Percentiles rank a stretch among this genome's conserved stretches.
Evolutionary conservation across 2,888 invertebrate species (phyloP).

Genomic region (Magallana nippona): DNA sequence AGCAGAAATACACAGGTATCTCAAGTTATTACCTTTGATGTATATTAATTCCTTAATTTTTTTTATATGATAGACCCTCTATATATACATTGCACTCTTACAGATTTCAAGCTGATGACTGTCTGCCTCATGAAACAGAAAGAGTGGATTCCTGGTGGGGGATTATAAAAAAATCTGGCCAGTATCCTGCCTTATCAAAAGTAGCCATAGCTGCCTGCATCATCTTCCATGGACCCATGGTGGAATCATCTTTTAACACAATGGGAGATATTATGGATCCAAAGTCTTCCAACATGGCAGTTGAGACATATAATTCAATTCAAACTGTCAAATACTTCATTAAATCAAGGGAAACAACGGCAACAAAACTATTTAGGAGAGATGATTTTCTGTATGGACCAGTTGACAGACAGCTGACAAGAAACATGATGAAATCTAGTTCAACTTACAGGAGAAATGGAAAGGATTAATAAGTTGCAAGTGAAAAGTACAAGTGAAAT

Average conservation of each 20-base stretch:
- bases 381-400: background rate
- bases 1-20: slow-evolving; percentile 8
- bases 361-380: slow-evolving; percentile 1
- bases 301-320: slow-evolving; percentile 13
- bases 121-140: background rate
- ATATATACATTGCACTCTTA: background rate
- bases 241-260: slow-evolving; percentile 23
- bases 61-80: background rate
- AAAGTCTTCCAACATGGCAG: slow-evolving; percentile 30
- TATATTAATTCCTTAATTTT: background rate
- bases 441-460: slow-evolving; percentile 8
- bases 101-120: slow-evolving; percentile 27
- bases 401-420: background rate
- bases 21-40: slow-evolving; percentile 2
- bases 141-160: background rate
- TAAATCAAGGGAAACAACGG: slow-evolving; percentile 31
- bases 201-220: background rate
- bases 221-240: slow-evolving; percentile 18
- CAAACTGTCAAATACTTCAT: slow-evolving; percentile 23
- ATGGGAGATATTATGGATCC: slow-evolving; percentile 37
- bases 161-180: slow-evolving; percentile 22
- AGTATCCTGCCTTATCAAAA: slow-evolving; percentile 31
- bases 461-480: background rate
- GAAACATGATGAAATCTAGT: slow-evolving; percentile 15
- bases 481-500: slow-evolving; percentile 30